These are phyloP conservation scores for Danaus melanippus DNA, from an alignment of 1,140 invertebrate genomes.

Conservation along the genomic window DNA sequence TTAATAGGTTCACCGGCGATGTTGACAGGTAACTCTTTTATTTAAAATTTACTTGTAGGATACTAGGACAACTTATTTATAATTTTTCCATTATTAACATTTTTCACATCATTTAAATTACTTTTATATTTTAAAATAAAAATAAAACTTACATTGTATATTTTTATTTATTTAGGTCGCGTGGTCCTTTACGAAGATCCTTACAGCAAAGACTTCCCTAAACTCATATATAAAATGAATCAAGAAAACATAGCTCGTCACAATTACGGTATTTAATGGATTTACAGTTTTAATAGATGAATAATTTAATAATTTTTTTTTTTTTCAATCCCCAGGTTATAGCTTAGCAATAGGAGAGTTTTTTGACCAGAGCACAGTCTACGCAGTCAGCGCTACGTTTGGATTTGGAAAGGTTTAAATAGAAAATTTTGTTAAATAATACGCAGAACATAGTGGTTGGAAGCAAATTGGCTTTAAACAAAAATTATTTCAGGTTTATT, in stretches of 20 bases:
- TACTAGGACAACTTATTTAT: too few species aligned
- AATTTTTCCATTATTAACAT: too few species aligned
- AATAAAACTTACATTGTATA: conserved; percentile 2
- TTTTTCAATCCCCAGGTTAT: conserved; percentile 33
- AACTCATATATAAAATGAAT: conserved; percentile 12
- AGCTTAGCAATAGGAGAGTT: conserved; percentile 32
- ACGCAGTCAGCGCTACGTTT: conserved; percentile 34
- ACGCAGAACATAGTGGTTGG: too few species aligned
- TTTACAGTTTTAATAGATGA: background rate
- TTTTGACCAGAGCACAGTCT: conserved; percentile 17
- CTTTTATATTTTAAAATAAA: background rate
- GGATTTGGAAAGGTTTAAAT: conserved; percentile 32
- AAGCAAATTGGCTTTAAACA: too few species aligned
- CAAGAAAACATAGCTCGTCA: conserved; percentile 3
- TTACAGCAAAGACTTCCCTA: background rate
- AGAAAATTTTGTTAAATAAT: too few species aligned
- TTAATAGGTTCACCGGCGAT: conserved; percentile 35
- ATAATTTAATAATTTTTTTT: conserved; percentile 1
- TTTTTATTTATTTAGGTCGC: conserved; percentile 17
- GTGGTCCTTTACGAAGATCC: conserved; percentile 15
- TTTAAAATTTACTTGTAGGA: background rate
- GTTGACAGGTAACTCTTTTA: conserved; percentile 22
- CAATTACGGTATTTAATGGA: conserved; percentile 22
- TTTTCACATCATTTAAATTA: conserved; percentile 19
- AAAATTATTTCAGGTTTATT: conserved; percentile 27